These are phyloP conservation scores for Caprella mutica DNA, from an alignment of 2,888 invertebrate species.

Conservation along the genomic window DNA sequence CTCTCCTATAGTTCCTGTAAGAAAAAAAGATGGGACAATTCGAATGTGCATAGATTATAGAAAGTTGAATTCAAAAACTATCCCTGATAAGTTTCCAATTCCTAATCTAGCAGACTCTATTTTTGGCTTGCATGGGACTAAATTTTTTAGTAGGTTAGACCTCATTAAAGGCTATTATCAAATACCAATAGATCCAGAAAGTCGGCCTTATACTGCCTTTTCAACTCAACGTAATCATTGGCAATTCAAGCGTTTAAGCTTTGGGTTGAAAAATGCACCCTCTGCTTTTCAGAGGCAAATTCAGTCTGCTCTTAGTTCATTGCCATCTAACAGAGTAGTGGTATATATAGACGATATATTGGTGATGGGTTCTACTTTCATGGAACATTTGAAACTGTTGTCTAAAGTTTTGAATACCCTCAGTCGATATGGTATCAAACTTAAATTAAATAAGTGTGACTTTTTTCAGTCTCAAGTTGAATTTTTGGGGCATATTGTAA, in stretches of 20 bases:
- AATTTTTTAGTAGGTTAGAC: background rate
- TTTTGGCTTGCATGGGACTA: background rate
- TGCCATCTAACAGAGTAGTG: background rate
- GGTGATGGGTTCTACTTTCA: background rate
- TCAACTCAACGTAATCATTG: slow-evolving; percentile 1
- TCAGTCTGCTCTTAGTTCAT: background rate
- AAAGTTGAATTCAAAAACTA: background rate
- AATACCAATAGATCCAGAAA: background rate
- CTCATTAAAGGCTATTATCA: slow-evolving; percentile 1
- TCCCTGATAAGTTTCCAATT: slow-evolving; percentile 5
- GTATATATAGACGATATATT: background rate
- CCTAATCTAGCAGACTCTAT: slow-evolving; percentile 1
- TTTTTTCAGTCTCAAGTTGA: background rate
- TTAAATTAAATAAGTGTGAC: background rate
- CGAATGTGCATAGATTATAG: background rate
- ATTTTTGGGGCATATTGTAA: slow-evolving; percentile 3
- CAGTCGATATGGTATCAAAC: background rate
- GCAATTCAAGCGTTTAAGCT: background rate
- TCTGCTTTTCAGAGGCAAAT: slow-evolving; percentile 6
- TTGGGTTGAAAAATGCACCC: background rate
- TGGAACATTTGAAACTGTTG: background rate
- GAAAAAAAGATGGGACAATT: slow-evolving; percentile 3
- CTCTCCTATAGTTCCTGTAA: background rate
- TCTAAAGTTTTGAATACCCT: background rate
- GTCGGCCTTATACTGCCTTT: background rate